Evolutionary conservation across 2,888 invertebrate species (phyloP).

Genomic region (Archips xylosteana): DNA sequence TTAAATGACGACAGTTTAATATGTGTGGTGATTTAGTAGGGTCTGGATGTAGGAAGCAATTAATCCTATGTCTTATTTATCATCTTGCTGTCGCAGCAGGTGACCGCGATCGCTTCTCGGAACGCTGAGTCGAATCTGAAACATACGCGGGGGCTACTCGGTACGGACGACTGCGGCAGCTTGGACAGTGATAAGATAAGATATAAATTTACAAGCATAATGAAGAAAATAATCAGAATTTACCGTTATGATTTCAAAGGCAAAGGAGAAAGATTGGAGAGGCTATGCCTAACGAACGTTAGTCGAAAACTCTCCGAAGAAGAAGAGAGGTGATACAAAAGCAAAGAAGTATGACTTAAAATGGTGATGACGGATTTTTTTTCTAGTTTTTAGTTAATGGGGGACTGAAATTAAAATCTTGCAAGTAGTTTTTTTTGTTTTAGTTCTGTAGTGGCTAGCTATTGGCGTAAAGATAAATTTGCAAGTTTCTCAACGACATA

Average conservation of each 20-base stretch:
- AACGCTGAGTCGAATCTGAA: constrained; percentile 49
- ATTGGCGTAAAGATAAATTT: too few species aligned
- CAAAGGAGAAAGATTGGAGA: not conserved
- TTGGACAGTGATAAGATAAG: not conserved
- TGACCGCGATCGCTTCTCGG: constrained; percentile 70
- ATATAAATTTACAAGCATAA: not conserved
- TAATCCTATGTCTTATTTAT: constrained; percentile 80
- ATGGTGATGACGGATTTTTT: not conserved
- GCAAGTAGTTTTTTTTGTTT: too few species aligned
- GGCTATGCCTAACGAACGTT: too few species aligned
- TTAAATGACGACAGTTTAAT: constrained; percentile 72
- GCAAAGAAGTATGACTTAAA: not conserved
- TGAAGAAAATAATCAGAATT: not conserved
- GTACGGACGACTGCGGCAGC: constrained; percentile 46
- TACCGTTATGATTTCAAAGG: not conserved
- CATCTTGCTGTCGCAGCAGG: constrained; percentile 77
- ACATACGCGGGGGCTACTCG: constrained; percentile 33
- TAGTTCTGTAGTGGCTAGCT: too few species aligned
- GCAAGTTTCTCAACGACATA: too few species aligned
- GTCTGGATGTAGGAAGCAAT: constrained; percentile 77
- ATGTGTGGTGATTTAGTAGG: constrained; percentile 70
- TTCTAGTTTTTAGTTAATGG: not conserved
- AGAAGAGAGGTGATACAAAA: too few species aligned
- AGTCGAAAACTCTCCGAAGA: too few species aligned
- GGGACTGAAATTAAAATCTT: too few species aligned